phyloP scores from a whole-genome alignment of 2,113 vertebrate genomes.

The Eptesicus fuscus region DNA sequence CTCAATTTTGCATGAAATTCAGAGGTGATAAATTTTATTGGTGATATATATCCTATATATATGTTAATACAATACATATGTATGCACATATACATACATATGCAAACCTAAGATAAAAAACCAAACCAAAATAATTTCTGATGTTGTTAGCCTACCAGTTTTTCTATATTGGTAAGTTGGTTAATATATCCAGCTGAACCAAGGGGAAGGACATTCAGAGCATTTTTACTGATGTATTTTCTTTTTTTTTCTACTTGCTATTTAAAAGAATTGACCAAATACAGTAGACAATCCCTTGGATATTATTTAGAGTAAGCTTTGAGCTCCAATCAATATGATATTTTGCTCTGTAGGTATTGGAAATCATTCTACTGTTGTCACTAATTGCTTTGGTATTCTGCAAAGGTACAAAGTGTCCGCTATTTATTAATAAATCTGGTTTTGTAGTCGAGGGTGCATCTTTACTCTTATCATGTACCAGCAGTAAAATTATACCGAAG shows the following conservation, averaged over 20 bases:
- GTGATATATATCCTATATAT: neutral
- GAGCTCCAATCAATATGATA: slow-evolving; percentile 69
- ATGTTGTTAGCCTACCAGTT: neutral
- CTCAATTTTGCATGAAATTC: slow-evolving; percentile 1
- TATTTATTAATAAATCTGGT: slow-evolving; percentile 76
- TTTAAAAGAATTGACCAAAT: slow-evolving; percentile 53
- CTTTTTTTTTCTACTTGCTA: slow-evolving; percentile 41
- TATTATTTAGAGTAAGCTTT: slow-evolving; percentile 63
- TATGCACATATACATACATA: neutral
- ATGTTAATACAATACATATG: neutral
- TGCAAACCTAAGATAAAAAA: neutral
- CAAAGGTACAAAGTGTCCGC: slow-evolving; percentile 65
- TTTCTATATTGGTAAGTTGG: neutral
- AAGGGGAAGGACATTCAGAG: neutral
- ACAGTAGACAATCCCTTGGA: slow-evolving; percentile 33
- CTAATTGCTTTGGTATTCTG: slow-evolving; percentile 73
- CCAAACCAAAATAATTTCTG: neutral
- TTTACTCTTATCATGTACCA: slow-evolving; percentile 60
- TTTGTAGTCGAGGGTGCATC: slow-evolving; percentile 57
- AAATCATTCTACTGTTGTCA: slow-evolving; percentile 67
- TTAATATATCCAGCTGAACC: neutral
- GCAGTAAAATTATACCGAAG: slow-evolving; percentile 30
- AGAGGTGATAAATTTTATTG: neutral
- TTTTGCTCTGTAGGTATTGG: slow-evolving; percentile 60
- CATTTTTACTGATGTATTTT: neutral